A percentile compares a stretch with the other conserved stretches of the same genome.
Conservation (phyloP, 2,113 vertebrate species). For the Salvelinus fontinalis region DNA sequence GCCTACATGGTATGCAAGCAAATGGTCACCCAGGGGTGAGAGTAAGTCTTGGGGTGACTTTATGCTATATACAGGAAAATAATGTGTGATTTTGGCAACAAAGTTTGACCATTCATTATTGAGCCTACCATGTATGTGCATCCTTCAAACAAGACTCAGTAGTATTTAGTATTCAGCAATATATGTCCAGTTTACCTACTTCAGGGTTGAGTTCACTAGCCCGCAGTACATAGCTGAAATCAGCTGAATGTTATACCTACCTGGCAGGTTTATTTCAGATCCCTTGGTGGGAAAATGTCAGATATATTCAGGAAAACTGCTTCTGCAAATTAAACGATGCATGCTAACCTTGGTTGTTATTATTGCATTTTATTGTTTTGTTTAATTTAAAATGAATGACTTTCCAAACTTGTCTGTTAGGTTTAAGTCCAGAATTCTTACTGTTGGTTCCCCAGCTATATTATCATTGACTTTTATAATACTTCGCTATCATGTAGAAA, state of each 20-base stretch:
- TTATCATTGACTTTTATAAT: slow-evolving; percentile 40
- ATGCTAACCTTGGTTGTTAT: neutral
- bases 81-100: no score
- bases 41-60: no score
- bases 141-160: no score
- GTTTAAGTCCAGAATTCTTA: neutral
- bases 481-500: slow-evolving; percentile 35
- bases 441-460: neutral
- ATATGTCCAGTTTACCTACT: neutral
- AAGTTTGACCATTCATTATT: no score
- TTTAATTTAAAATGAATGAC: neutral
- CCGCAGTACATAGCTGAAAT: no score
- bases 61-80: no score
- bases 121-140: no score
- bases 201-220: neutral
- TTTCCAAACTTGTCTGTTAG: neutral
- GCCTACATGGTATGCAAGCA: no score
- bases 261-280: neutral
- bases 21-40: no score
- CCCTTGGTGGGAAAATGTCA: neutral
- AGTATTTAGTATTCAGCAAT: no score
- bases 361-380: neutral
- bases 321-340: neutral
- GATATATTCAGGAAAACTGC: neutral
- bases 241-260: neutral